Conservation (phyloP, 30 jellyfish, hydroid and myxozoan genomes). For the Aurelia aurita region DNA sequence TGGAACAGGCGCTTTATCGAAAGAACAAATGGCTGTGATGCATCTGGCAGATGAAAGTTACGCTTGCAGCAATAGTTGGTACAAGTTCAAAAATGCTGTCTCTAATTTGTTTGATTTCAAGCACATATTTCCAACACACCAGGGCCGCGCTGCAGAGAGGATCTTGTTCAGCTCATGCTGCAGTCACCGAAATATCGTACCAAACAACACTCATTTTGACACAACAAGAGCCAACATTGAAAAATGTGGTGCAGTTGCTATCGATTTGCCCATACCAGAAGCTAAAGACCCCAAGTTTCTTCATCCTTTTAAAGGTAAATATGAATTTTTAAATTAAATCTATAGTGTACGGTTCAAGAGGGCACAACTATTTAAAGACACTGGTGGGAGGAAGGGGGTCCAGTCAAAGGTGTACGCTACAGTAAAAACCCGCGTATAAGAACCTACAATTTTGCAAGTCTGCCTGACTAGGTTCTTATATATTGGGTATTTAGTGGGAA, state of each 20-base stretch:
- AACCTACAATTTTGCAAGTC: too few relatives aligned
- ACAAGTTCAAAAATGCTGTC: slow-evolving; percentile 65
- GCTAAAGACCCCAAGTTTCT: slow-evolving; percentile 30
- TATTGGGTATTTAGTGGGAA: too few relatives aligned
- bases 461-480: too few relatives aligned
- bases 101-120: slow-evolving; percentile 51
- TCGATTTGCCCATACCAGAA: slow-evolving; percentile 52
- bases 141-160: slow-evolving; percentile 83
- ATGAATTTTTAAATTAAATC: too few relatives aligned
- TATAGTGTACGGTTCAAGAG: too few relatives aligned
- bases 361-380: too few relatives aligned
- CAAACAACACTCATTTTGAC: slow-evolving; percentile 78
- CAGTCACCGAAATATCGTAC: slow-evolving; percentile 56
- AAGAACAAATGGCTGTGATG: slow-evolving; percentile 70
- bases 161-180: slow-evolving; percentile 56
- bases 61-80: slow-evolving; percentile 76
- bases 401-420: too few relatives aligned
- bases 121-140: slow-evolving; percentile 77
- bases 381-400: too few relatives aligned
- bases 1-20: slow-evolving; percentile 82
- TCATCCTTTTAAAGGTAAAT: slow-evolving; percentile 70
- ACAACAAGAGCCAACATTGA: slow-evolving; percentile 81
- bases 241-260: slow-evolving; percentile 58
- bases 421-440: too few relatives aligned
- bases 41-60: slow-evolving; percentile 79